Percentiles rank a stretch among this genome's conserved stretches.
phyloP scores from a whole-genome alignment of 2,797 vertebrate genomes.

The Pelobates cultripes region DNA sequence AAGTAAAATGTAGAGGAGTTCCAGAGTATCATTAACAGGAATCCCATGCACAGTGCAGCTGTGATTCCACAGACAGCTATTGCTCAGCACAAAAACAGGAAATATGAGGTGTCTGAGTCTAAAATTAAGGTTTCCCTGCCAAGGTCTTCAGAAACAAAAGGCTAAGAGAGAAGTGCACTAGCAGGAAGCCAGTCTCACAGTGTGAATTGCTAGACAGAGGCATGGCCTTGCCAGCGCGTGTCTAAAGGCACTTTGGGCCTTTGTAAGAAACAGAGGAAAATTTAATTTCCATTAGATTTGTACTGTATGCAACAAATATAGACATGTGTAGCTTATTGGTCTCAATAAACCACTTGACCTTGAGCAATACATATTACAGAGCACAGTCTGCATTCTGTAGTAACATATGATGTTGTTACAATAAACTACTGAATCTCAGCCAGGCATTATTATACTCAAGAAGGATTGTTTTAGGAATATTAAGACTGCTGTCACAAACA shows the following conservation, averaged over 20 bases:
- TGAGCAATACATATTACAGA: not conserved
- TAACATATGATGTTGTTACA: not conserved
- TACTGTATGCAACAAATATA: not conserved
- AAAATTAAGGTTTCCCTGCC: conserved; percentile 9
- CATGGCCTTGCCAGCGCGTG: conserved; percentile 6
- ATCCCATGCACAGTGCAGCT: conserved; percentile 9
- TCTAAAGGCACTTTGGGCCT: not conserved
- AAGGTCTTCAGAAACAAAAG: not conserved
- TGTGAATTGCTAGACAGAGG: conserved; percentile 27
- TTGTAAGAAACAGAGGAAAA: conserved; percentile 14
- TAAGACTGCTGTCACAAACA: too few relatives aligned
- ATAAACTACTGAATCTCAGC: not conserved
- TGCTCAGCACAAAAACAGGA: conserved; percentile 41
- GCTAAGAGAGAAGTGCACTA: conserved; percentile 5
- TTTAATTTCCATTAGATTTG: not conserved
- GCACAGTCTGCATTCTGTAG: not conserved
- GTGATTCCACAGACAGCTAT: not conserved
- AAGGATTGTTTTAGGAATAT: too few relatives aligned
- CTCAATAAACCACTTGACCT: not conserved
- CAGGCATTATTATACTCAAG: too few relatives aligned
- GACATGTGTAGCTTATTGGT: not conserved
- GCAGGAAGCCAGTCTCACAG: conserved; percentile 14
- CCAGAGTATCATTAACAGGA: conserved; percentile 6
- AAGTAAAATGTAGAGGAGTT: not conserved
- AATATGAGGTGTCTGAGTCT: conserved; percentile 13